Base-by-base conservation (phyloP, 2,888 invertebrate species). In the Drosophila meridiana region DNA sequence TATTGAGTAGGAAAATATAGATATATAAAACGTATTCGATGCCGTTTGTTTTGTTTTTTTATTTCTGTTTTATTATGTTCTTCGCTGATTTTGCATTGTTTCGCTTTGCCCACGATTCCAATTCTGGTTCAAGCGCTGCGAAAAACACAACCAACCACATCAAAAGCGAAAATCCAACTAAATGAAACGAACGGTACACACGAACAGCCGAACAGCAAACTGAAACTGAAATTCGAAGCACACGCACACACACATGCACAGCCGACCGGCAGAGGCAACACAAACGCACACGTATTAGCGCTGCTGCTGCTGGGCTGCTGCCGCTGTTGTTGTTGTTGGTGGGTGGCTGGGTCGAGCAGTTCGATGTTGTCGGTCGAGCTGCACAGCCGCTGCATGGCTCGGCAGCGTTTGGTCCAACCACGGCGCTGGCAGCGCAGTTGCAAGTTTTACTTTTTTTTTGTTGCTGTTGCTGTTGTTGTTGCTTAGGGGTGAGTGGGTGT, bases 91-190 rank as follows among this genome's bases (percentile, higher is more conserved):
- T 80, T 76, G 67, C 81, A 80, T 81, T 64, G 60, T 77, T 77
- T 71, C 81, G 81, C 78, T 63, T 73, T 78, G 76, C 69, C 58
- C 62, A 76, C 65, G n/a, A n/a, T 69, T 82, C 50, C 53, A 64
- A 69, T 68, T 65, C 60, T 64, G 78, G 38, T 42, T 83, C 66
- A 50, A 60, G 74, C 70, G 79, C 68, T 73, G 79, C 79, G 55
- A 74, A 63, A 80, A 80, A 82, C 79, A 88, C 89, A 90, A 92
- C 92, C 92, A 90, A 85, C 89, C 88, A 90, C 86, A 83, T 91
- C 89, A 90, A 93, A 92, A 93, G 92, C 92, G 91, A 91, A 93
- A 93, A 92, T 90, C 92, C 90, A 92, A 93, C 92, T 92, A 89
- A 91, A 78, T 47, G 47, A 34, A 76, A 64, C 81, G 72, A 78